Base-by-base conservation (phyloP, 2,797 vertebrate species). In the Brachyrhaphis roseni region DNA sequence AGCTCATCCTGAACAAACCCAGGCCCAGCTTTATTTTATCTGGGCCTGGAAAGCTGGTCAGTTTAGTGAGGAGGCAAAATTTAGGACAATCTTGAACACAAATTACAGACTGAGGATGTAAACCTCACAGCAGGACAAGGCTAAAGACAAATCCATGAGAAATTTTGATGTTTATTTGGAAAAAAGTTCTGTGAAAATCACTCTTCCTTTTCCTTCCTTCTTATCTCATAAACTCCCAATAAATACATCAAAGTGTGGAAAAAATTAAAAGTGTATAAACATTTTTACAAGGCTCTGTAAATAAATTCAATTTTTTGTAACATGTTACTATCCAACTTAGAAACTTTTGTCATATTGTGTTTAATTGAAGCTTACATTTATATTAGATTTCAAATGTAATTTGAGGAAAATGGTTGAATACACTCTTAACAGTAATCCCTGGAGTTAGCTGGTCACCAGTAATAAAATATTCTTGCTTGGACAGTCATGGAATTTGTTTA, bases 401-500 rank as follows among this genome's bases (percentile, higher is more conserved):
- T 85, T 84, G n/a, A 84, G 57, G 64, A 36, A 39, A 39, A 16
- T 75, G 66, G 74, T 75, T 86, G 74, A 85, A 81, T 76, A 77
- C n/a, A 68, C 78, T 86, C 79, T 76, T 76, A n/a, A 26, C 74
- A 79, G 83, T 78, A 77, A 43, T 59, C 72, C 75, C 62, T 73
- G 16, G 41, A 81, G 81, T 90, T 85, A 49, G 57, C 51, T 57
- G 53, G 72, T 70, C 86, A 82, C 78, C 72, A 72, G 81, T 88
- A 66, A 88, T 74, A 82, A 89, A 83, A 87, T 74, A 88, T 89
- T 83, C 90, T 83, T 80, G 71, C 82, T 55, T 68, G 34, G 26
- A n/a, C n/a, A n/a, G n/a, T n/a, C n/a, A n/a, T 55, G 84, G 89
- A 82, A 91, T 90, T 90, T 81, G 66, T 87, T 87, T 47, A 59